Evolutionary conservation across 2,113 vertebrate species (phyloP), one percentile per base, ranked within the genome.

Genomic region (Egretta garzetta): DNA sequence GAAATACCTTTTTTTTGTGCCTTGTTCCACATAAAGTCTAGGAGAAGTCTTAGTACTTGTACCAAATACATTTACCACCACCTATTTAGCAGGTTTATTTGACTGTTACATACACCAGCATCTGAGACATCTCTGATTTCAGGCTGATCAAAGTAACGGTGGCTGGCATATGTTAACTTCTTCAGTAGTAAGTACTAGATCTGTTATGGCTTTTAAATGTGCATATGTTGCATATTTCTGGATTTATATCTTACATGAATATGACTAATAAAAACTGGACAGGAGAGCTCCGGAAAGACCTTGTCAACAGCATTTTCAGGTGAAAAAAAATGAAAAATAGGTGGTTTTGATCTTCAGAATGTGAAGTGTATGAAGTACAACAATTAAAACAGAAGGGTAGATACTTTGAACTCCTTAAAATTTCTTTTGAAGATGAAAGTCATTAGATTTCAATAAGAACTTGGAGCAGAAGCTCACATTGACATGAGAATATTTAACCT

Each of bases 401-500:
- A 93, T 95, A 97, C 84, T 93, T 89, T 96, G 97, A 87, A 83
- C 84, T 94, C 94, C 91, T 94, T 98, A 99, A 97, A 97, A 98
- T 98, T 99, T 98, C 99, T 99, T 97, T 99, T 97, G 97, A 98
- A 98, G 98, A 98, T 97, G 96, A 97, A 98, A 98, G 97, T 98
- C 98, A 98, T 98, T 99, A 99, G 98, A 98, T 99, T 99, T 98
- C 99, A 99, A 98, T 96, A 98, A 98, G 97, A 98, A 98, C 98
- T 98, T 96, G 72, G 90, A 94, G 94, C 41, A 98, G 96, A 97
- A 98, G 97, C 97, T 99, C 98, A 96, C 97, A 98, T 68, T 96
- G 97, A 98, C 98, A 98, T 98, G 92, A 97, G 98, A 98, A 99
- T 98, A 98, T 98, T 98, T 98, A 98, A 98, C 98, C 98, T 99